A percentile compares a stretch with the other conserved stretches of the same genome.
Conservation (phyloP, 2,888 invertebrate species). For the Trichopria drosophilae region DNA sequence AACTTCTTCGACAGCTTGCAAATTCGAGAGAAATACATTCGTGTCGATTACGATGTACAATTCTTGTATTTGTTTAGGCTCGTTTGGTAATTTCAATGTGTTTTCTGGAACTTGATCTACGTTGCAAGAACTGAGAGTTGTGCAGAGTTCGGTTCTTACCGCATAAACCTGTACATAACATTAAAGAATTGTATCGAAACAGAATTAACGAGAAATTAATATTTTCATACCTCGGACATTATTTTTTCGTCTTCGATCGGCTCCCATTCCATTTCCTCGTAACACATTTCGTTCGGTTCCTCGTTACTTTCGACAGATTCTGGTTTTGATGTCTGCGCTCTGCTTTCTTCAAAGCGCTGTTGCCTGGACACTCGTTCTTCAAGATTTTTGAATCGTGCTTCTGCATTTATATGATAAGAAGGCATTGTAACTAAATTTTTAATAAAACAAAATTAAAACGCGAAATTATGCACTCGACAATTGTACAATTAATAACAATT, state of each 20-base stretch:
- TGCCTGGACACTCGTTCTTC: too few relatives aligned
- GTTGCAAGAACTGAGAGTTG: conserved; percentile 19
- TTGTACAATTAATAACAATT: too few relatives aligned
- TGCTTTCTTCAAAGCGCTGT: too few relatives aligned
- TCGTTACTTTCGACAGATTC: conserved; percentile 12
- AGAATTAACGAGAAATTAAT: conserved; percentile 2
- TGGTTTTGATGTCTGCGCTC: too few relatives aligned
- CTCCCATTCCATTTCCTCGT: conserved; percentile 57
- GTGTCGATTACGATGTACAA: conserved; percentile 56
- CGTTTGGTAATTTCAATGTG: conserved; percentile 14
- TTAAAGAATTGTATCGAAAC: conserved; percentile 2
- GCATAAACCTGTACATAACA: conserved; percentile 42
- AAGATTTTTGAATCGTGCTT: conserved; percentile 29
- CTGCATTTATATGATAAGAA: conserved; percentile 32
- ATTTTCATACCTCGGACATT: conserved; percentile 43
- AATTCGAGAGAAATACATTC: conserved; percentile 55
- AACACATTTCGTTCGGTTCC: conserved; percentile 30
- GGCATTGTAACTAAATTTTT: too few relatives aligned
- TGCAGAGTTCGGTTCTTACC: conserved; percentile 44
- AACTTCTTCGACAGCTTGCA: conserved; percentile 46
- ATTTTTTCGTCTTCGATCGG: conserved; percentile 53
- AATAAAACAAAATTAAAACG: too few relatives aligned
- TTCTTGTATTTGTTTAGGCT: conserved; percentile 25
- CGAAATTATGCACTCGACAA: too few relatives aligned
- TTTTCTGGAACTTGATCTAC: conserved; percentile 17